Base-by-base conservation (phyloP, 2,113 vertebrate genomes). In the Phyllostomus discolor region DNA sequence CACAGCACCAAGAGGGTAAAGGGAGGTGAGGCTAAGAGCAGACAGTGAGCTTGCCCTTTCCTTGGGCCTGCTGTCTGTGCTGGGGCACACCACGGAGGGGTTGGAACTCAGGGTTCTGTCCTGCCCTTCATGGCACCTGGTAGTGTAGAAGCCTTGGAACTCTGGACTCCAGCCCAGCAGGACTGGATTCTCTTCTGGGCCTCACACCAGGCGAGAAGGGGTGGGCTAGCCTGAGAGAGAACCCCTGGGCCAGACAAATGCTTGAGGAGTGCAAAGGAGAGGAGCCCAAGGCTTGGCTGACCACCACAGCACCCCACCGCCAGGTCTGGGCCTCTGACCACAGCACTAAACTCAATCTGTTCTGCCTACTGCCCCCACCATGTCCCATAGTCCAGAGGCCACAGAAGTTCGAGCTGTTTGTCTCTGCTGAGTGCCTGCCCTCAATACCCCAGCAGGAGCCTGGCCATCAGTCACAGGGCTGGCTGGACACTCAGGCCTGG, bases 381-480 rank as follows among this genome's bases (percentile, higher is more conserved):
- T 67, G 72, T 43, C 78, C 85, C 94, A n/a, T 9, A 79, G 82
- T 91, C 91, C 86, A 80, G 93, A 97, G 88, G 78, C 91, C 57
- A 70, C 85, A 70, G 72, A 87, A 0, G 0, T 86, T 78, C 64
- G 79, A 52, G 94, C 81, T 92, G 62, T 92, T 84, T 92, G 95
- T 73, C 73, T 94, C 86, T 96, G 72, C 85, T 92, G 90, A 91
- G 54, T 79, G 78, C 82, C 89, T 79, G 69, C 73, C 86, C 86
- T 96, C 48, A n/a, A 57, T 89, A 79, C 35, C 91, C 86, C 91
- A 89, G 82, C 26, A 12, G 96, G 82, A 69, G 69, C 69, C 69
- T 94, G 95, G 95, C 79, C 64, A 96, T 96, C 91, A 95, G 96
- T 96, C 95, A 94, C 78, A 91, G 79, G 67, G 85, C 81, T 96